Evolutionary conservation across 2,113 vertebrate genomes (phyloP), one percentile per base, ranked within the genome.

Genomic region (Ramphastos sulfuratus): DNA sequence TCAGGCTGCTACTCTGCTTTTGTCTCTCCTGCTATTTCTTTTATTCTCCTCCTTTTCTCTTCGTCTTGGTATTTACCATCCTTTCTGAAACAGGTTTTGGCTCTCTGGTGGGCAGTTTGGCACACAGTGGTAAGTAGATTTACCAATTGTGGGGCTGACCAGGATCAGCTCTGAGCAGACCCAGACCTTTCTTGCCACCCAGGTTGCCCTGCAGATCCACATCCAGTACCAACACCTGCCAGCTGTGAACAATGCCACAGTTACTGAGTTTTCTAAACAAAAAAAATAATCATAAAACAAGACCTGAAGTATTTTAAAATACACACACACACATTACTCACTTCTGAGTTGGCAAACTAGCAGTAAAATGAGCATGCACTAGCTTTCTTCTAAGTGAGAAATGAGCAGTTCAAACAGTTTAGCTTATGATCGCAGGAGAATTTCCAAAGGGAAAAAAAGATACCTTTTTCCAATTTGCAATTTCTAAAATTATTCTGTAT

Each of bases 51-150:
- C 19, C 37, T 64, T 30, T 19, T 61, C 48, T 46, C 14, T 67
- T 67, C 18, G 12, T 69, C 31, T 64, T 2, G 0, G 37, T 20
- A 55, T 71, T 71, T 54, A 75, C 5, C 20, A 60, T 16, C 13
- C 28, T 31, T 65, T 39, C 72, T 19, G 46, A 60, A 39, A 30
- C 10, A 33, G 1, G 0, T 48, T 92, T 72, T 39, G 24, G 30
- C 14, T 65, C 30, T 12, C 54, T 15, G 7, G 42, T 44, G 12
- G 10, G 18, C 18, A 31, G 25, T 64, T 11, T 27, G 35, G 42
- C 1, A 4, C 5, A 2, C 1, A 1, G 23, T 5, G 15, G 20
- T 64, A 16, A 2, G 5, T 15, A 12, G 15, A 27, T n/a, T 44
- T 37, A 42, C 31, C 31, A 2, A 0, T 3, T 56, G 21, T 10